These are phyloP conservation scores for Caenorhabditis uteleia DNA, from an alignment of 2,888 invertebrate species.

Conservation along the genomic window DNA sequence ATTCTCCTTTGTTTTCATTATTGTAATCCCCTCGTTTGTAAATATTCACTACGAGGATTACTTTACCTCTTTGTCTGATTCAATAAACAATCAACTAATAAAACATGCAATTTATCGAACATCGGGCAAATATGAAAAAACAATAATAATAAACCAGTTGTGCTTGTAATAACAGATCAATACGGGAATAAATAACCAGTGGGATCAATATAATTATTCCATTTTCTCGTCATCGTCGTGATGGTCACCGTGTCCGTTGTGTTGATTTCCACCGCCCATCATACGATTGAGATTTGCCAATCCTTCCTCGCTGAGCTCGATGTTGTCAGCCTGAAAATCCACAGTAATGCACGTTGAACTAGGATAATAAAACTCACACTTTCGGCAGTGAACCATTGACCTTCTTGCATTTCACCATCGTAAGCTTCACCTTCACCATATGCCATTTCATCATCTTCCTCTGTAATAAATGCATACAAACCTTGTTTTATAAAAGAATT, in stretches of 20 bases:
- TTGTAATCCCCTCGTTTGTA: background rate
- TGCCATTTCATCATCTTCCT: slow-evolving; percentile 18
- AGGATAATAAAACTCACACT: slow-evolving; percentile 16
- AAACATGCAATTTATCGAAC: background rate
- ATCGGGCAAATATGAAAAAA: background rate
- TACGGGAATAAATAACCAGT: background rate
- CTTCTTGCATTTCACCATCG: slow-evolving; percentile 1
- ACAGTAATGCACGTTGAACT: background rate
- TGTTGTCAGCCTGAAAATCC: slow-evolving; percentile 33
- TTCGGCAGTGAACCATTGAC: slow-evolving; percentile 50
- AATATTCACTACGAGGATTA: background rate
- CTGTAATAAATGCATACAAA: no score
- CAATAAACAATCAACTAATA: background rate
- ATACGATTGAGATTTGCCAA: slow-evolving; percentile 58
- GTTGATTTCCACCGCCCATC: slow-evolving; percentile 32
- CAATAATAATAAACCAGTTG: background rate
- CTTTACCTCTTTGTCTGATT: background rate
- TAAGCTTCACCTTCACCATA: slow-evolving; percentile 13
- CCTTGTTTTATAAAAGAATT: no score
- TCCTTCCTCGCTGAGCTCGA: slow-evolving; percentile 59
- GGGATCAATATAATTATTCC: slow-evolving; percentile 5
- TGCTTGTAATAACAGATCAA: slow-evolving; percentile 1
- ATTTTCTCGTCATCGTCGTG: slow-evolving; percentile 20
- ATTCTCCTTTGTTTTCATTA: background rate
- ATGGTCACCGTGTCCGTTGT: slow-evolving; percentile 9